Evolutionary conservation across 2,113 vertebrate genomes (phyloP).

Genomic region (Nerophis lumbriciformis): DNA sequence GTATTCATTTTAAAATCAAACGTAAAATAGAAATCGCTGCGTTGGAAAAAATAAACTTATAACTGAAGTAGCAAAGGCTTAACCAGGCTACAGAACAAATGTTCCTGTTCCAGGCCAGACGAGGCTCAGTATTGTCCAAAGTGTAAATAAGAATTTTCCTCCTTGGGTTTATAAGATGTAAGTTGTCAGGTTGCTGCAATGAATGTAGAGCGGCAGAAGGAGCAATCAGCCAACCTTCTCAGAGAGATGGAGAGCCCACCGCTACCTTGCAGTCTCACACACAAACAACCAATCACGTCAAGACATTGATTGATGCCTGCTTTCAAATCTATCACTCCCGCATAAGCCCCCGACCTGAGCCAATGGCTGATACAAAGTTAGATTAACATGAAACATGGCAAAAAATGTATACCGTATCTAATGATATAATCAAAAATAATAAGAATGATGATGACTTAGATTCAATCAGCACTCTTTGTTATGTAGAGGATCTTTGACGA

Average conservation of each 20-base stretch:
- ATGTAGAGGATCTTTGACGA: no score
- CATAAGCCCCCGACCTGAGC: conserved; percentile 69
- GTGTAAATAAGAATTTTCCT: conserved; percentile 74
- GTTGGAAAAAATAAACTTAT: no score
- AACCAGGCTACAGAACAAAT: neutral
- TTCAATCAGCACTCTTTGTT: no score
- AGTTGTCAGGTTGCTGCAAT: conserved; percentile 74
- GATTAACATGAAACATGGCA: conserved; percentile 81
- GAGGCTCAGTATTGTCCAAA: conserved; percentile 16
- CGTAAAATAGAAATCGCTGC: no score
- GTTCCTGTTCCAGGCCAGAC: no score
- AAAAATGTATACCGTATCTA: conserved; percentile 60
- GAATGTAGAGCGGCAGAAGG: conserved; percentile 73
- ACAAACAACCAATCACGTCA: conserved; percentile 88
- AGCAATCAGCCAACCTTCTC: conserved; percentile 87
- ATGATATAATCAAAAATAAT: no score
- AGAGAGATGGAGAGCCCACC: conserved; percentile 82
- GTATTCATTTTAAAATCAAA: no score
- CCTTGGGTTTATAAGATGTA: conserved; percentile 70
- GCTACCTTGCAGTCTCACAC: conserved; percentile 66
- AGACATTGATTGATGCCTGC: conserved; percentile 83
- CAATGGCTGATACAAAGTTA: conserved; percentile 71
- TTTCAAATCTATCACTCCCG: conserved; percentile 85
- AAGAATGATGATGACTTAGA: no score
- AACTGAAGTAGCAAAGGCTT: neutral